Evolutionary conservation across 2,888 invertebrate genomes (phyloP).

Genomic region (Pegoplata infirma): DNA sequence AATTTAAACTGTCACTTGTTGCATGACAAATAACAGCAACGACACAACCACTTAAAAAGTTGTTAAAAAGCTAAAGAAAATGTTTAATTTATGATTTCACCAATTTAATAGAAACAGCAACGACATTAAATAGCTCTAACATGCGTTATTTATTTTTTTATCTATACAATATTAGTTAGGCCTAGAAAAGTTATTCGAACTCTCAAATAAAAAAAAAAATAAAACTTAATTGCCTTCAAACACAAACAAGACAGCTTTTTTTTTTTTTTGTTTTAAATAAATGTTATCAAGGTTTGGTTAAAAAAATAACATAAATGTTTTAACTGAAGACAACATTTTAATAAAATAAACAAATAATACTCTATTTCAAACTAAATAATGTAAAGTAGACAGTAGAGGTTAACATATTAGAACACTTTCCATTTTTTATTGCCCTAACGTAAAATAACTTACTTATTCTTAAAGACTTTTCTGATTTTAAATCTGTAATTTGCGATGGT

Average conservation of each 20-base stretch:
- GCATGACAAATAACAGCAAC: conserved; percentile 28
- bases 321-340: not conserved
- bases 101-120: conserved; percentile 44
- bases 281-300: conserved; percentile 33
- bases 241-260: conserved; percentile 30
- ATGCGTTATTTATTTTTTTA: conserved; percentile 2
- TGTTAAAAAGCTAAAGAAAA: conserved; percentile 49
- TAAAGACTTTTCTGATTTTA: no score
- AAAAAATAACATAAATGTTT: not conserved
- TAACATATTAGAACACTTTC: no score
- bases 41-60: conserved; percentile 43
- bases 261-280: conserved; percentile 36
- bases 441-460: no score
- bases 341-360: not conserved
- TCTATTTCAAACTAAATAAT: no score
- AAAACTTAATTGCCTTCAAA: conserved; percentile 31
- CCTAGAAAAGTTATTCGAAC: conserved; percentile 46
- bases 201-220: conserved; percentile 1
- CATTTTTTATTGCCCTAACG: no score
- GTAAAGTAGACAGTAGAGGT: no score
- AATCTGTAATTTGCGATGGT: no score
- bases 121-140: not conserved
- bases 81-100: conserved; percentile 61
- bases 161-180: conserved; percentile 31
- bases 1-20: conserved; percentile 24